These are phyloP conservation scores for Elephantulus edwardii DNA, from an alignment of 2,113 vertebrate genomes.

Conservation along the genomic window DNA sequence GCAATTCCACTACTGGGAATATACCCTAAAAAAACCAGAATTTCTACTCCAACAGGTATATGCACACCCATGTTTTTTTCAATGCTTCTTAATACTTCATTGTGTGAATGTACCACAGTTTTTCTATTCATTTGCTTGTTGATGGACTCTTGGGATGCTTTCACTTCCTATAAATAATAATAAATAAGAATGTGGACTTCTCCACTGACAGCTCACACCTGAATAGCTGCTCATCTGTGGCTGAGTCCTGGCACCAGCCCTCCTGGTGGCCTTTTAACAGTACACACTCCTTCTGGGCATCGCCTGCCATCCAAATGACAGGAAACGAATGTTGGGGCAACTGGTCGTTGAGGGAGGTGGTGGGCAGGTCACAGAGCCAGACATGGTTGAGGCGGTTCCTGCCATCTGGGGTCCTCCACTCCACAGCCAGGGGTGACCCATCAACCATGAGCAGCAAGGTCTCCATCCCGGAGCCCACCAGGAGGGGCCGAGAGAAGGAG, in stretches of 20 bases:
- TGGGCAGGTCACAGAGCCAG: constrained; percentile 90
- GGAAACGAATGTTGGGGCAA: constrained; percentile 89
- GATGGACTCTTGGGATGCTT: no score
- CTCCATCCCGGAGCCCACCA: constrained; percentile 72
- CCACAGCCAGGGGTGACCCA: constrained; percentile 85
- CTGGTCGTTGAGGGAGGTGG: constrained; percentile 85
- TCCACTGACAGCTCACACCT: constrained; percentile 92
- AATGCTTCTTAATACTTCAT: no score
- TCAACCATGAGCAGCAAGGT: constrained; percentile 89
- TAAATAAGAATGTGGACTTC: constrained; percentile 90
- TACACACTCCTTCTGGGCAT: constrained; percentile 88
- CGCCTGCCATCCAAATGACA: constrained; percentile 88
- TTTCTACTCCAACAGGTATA: no score
- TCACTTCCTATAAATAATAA: no score
- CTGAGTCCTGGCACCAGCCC: constrained; percentile 90
- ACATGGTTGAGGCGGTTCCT: constrained; percentile 85
- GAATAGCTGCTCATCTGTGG: constrained; percentile 92
- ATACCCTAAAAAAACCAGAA: no score
- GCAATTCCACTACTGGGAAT: no score
- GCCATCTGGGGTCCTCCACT: constrained; percentile 89
- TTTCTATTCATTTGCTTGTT: no score
- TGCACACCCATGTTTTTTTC: no score
- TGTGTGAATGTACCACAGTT: no score
- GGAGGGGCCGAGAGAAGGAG: constrained; percentile 89
- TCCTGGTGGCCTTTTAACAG: constrained; percentile 89